Percentiles rank a stretch among this genome's conserved stretches.
phyloP scores from a whole-genome alignment of 2,888 invertebrate species.

The Hydriomena furcata region DNA sequence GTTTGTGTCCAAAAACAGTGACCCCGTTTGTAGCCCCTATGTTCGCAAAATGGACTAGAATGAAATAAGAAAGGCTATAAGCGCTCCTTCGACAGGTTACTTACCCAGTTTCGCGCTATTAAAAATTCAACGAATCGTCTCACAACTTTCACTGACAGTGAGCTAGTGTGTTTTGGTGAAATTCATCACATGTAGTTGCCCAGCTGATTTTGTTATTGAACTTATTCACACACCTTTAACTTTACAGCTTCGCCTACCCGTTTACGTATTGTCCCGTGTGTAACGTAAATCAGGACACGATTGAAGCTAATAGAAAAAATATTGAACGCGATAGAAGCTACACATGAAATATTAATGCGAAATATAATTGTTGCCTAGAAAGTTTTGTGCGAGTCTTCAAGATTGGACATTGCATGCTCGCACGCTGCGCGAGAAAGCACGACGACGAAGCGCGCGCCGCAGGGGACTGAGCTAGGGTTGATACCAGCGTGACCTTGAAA shows the following conservation, averaged over 20 bases:
- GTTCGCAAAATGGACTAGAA: conserved; percentile 68
- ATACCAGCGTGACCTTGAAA: conserved; percentile 32
- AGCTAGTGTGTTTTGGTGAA: conserved; percentile 47
- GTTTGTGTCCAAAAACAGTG: conserved; percentile 51
- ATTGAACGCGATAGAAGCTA: conserved; percentile 61
- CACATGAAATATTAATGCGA: conserved; percentile 81
- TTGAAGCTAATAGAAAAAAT: conserved; percentile 32
- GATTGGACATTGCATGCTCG: conserved; percentile 80
- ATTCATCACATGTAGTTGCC: conserved; percentile 13
- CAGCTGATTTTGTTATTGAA: background rate
- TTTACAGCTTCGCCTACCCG: background rate
- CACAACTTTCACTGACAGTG: conserved; percentile 76
- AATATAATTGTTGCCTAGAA: conserved; percentile 82
- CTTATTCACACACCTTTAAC: too few relatives aligned
- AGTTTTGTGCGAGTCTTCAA: conserved; percentile 73
- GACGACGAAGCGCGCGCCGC: conserved; percentile 51
- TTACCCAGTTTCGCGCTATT: conserved; percentile 76
- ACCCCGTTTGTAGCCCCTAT: too few relatives aligned
- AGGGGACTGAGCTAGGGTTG: conserved; percentile 32
- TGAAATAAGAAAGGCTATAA: conserved; percentile 75
- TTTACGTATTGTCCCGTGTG: too few relatives aligned
- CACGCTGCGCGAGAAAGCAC: conserved; percentile 81
- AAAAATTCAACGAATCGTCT: conserved; percentile 78
- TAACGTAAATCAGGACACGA: conserved; percentile 33
- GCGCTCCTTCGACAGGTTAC: conserved; percentile 69